A percentile compares a stretch with the other conserved stretches of the same genome.
phyloP scores from a whole-genome alignment of 2,797 vertebrate genomes.

The Channa striata region DNA sequence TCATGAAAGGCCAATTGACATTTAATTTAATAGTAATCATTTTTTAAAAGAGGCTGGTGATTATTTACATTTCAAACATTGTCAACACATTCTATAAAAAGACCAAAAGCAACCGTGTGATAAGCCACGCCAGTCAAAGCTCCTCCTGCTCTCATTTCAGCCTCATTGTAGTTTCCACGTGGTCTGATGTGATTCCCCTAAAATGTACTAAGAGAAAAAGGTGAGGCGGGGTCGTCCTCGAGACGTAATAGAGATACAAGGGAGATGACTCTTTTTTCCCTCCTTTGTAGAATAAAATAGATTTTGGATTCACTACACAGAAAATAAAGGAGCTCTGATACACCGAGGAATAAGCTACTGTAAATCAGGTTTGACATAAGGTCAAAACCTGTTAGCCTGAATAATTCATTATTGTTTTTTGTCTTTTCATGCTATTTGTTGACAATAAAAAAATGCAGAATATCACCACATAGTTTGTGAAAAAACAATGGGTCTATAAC shows the following conservation, averaged over 20 bases:
- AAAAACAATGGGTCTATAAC: too few species aligned
- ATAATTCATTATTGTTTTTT: constrained; percentile 16
- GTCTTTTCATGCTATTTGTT: constrained; percentile 20
- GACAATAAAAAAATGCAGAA: constrained; percentile 16
- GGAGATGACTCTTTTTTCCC: too few species aligned
- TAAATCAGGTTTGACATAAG: not conserved
- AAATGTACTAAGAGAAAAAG: too few species aligned
- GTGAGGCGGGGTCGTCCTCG: too few species aligned
- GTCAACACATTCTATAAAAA: constrained; percentile 25
- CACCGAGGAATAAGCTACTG: not conserved
- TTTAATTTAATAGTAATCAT: constrained; percentile 23
- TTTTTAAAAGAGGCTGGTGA: constrained; percentile 18
- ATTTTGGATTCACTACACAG: not conserved
- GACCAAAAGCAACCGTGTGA: constrained; percentile 18
- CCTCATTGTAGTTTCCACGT: too few species aligned
- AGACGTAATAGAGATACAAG: too few species aligned
- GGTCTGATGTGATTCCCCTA: too few species aligned
- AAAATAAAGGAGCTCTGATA: not conserved
- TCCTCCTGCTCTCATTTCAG: too few species aligned
- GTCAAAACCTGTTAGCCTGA: not conserved
- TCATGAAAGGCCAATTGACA: constrained; percentile 25
- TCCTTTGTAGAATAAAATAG: too few species aligned
- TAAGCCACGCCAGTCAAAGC: too few species aligned
- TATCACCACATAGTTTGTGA: constrained; percentile 25
- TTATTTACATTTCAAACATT: constrained; percentile 14